Evolutionary conservation across 2,888 invertebrate species (phyloP), one percentile per base, ranked within the genome.

Genomic region (Coleophora flavipennella): DNA sequence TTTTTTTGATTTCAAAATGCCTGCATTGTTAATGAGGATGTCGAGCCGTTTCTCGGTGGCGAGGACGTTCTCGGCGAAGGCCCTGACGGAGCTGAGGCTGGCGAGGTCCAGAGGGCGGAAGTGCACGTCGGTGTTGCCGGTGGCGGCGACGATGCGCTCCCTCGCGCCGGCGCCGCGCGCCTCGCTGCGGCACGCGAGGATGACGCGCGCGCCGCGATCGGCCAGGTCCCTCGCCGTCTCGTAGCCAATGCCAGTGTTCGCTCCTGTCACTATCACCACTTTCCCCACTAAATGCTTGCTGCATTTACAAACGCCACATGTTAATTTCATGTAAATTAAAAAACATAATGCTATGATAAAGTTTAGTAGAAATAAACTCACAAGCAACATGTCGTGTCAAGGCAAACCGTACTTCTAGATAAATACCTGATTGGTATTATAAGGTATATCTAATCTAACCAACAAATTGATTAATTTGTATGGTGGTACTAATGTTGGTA

Each of bases 261-360:
- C 92, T 13, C 95, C 96, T 8, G 95, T 96, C 29, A 96, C 87
- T 38, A 96, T 86, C 10, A 92, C 92, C 2, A 92, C 92, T 83
- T 95, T 95, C 2, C 93, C 94, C 35, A 91, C 86, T 88, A 95
- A 55, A 52, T 75, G 71, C 40, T 50, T 64, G 41, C 63, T 74
- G 42, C 59, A 59, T 46, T 50, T 66, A 44, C 69, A 67, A 38
- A 67, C 55, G 34, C 74, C 76, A 8, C 58, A 55, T 25, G 67
- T 62, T 36, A 73, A n/a, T 34, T 32, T 25, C 31, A n/a, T 1
- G 56, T 53, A 39, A 13, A 62, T 12, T 45, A 54, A 46, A 11
- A 60, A 8, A 20, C 46, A 7, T 25, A 51, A 2, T 13, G 49
- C 38, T 26, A 58, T 11, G 4, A 53, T 8, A 33, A 61, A 8